Percentiles rank a stretch among this genome's conserved stretches.
phyloP scores from a whole-genome alignment of 2,113 vertebrate species.

The Vulpes ferrilata region DNA sequence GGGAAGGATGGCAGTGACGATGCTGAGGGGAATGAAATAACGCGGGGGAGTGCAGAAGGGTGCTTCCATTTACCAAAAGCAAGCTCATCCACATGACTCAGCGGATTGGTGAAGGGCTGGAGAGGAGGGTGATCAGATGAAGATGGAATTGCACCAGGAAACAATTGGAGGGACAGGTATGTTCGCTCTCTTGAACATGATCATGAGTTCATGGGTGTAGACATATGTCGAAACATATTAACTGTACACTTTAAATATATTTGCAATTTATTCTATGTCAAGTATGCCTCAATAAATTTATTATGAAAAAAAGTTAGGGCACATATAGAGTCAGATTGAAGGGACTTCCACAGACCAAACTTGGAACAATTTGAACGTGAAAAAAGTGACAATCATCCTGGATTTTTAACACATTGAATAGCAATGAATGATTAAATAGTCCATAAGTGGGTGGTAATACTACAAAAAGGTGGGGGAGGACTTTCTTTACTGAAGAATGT shows the following conservation, averaged over 20 bases:
- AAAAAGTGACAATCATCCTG: not conserved
- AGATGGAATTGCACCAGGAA: fast-evolving
- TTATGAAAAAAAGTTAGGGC: not conserved
- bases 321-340: not conserved
- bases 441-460: not conserved
- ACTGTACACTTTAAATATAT: not conserved
- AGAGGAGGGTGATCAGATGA: not conserved
- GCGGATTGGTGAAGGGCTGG: not conserved
- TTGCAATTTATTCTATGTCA: not conserved
- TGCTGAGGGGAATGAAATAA: not conserved
- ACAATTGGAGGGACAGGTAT: fast-evolving
- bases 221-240: not conserved
- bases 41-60: not conserved
- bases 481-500: not conserved
- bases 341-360: not conserved
- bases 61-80: not conserved
- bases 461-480: not conserved
- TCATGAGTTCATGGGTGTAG: not conserved
- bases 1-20: not conserved
- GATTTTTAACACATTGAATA: not conserved
- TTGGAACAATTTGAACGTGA: not conserved
- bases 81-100: not conserved
- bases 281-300: not conserved
- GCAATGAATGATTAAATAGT: not conserved
- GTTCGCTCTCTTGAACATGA: not conserved